Base-by-base conservation (phyloP, 2,797 vertebrate genomes). In the Muscicapa comitata region DNA sequence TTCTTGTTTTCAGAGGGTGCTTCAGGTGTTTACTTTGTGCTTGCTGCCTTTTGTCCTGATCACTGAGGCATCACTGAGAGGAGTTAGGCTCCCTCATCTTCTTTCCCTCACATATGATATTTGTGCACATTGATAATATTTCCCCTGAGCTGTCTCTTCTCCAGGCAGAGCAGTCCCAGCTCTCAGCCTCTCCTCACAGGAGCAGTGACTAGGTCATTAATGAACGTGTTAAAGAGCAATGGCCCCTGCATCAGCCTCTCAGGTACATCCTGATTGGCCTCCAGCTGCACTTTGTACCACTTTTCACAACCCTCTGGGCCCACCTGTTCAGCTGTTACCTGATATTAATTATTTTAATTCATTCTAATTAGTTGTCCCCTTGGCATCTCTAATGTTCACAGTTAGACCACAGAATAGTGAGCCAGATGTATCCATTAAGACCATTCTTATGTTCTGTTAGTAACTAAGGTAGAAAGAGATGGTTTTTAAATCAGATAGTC, bases 191-290 rank as follows among this genome's bases (percentile, higher is more conserved):
- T 71, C 18, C 31, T 59, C 28, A 8, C 1, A 0, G n/a, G 31
- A 67, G 45, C 28, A 66, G 2, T 15, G 13, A 15, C 23, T 28
- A 9, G 17, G 38, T 66, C 38, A 25, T 59, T 55, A 82, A 68
- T 38, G 29, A 47, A 42, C 0, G 0, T 31, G 43, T 57, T 57
- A 43, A 67, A 73, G n/a, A 83, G 7, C 26, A n/a, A 3, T 73
- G 17, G 26, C 4, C 6, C 23, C 53, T 23, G 7, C 18, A 14
- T 33, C 31, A 58, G 1, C 15, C 58, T 40, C 71, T 50, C 18
- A 5, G 28, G 4, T 33, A 11, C 13, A 26, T 13, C 18, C 4
- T 62, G 19, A 19, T 11, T 85, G 4, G 1, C 6, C 37, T 89
- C 28, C 17, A 38, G 31, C 9, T 75, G 71, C 81, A 67, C 50